Evolutionary conservation across 2,888 invertebrate species (phyloP).

Genomic region (Tortrix viridana): DNA sequence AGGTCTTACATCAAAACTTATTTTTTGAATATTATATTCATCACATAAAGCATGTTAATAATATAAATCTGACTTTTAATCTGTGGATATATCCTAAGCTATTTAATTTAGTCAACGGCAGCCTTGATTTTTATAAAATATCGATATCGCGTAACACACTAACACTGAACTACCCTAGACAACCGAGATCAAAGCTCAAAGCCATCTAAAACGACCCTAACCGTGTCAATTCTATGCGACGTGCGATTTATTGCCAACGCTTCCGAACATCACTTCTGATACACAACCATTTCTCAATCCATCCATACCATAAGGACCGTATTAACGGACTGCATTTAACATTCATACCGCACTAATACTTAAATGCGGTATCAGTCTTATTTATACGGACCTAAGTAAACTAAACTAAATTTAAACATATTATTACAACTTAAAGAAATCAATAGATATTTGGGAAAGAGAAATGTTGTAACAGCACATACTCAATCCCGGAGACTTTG

Average conservation of each 20-base stretch:
- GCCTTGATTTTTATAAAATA: slow-evolving; percentile 63
- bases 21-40: slow-evolving; percentile 24
- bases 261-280: slow-evolving; percentile 12
- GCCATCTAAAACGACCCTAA: slow-evolving; percentile 28
- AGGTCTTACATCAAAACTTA: slow-evolving; percentile 26
- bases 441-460: slow-evolving; percentile 17
- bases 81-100: slow-evolving; percentile 50
- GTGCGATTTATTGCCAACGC: slow-evolving; percentile 17
- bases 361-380: too few relatives aligned
- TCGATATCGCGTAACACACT: slow-evolving; percentile 49
- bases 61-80: slow-evolving; percentile 32
- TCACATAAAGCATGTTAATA: slow-evolving; percentile 34
- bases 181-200: slow-evolving; percentile 36
- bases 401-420: slow-evolving; percentile 24
- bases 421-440: slow-evolving; percentile 6
- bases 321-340: too few relatives aligned
- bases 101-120: slow-evolving; percentile 58
- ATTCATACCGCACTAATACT: too few relatives aligned
- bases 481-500: slow-evolving; percentile 10
- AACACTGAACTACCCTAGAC: slow-evolving; percentile 52
- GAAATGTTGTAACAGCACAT: slow-evolving; percentile 12
- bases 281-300: slow-evolving; percentile 27
- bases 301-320: not conserved
- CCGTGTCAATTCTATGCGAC: not conserved
- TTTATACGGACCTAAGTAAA: slow-evolving; percentile 3